Base-by-base conservation (phyloP, 35 echinoderm and acorn worm genomes). In the Apostichopus parvimensis region DNA sequence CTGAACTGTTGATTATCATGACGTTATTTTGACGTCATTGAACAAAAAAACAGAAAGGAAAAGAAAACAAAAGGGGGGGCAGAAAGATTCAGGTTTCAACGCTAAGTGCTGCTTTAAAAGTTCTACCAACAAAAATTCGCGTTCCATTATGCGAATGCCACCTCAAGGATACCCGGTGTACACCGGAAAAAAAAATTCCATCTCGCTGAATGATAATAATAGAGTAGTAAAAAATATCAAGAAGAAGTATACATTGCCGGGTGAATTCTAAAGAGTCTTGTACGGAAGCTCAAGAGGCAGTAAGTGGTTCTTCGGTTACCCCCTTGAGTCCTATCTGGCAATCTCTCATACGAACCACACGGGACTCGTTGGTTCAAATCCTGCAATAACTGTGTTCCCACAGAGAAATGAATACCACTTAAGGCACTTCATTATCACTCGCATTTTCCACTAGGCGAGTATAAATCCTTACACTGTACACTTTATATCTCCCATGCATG, bases 321-420 rank as follows among this genome's bases (percentile, higher is more conserved):
- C 71, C 81, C 54, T 84, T 59, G 55, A 84, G 81, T 84, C 54
- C 14, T 25, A 58, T 84, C 20, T 54, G 52, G 54, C 81, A 13
- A 84, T 60, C 81, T 84, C 81, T 56, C 57, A 58, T 58, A 59
- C 57, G 56, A 61, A 84, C 54, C 81, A 84, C 81, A 59, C 20
- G 81, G 54, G 57, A 58, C 1, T 11, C 55, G 55, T 60, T 84
- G 24, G 21, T 59, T 58, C 20, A 15, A 56, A 18, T 22, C 34
- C 13, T 59, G 81, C 55, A 84, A 58, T 84, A 84, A 84, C 79
- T 84, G 81, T 84, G 81, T 84, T 84, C 56, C 55, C 81, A 84
- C 55, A 22, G 55, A 84, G 81, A 84, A 84, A 84, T 6, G 17
- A 59, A 84, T 59, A 84, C 17, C 81, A 84, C 81, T 84, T 54